Base-by-base conservation (phyloP, 2,797 vertebrate genomes). In the Intellagama lesueurii region DNA sequence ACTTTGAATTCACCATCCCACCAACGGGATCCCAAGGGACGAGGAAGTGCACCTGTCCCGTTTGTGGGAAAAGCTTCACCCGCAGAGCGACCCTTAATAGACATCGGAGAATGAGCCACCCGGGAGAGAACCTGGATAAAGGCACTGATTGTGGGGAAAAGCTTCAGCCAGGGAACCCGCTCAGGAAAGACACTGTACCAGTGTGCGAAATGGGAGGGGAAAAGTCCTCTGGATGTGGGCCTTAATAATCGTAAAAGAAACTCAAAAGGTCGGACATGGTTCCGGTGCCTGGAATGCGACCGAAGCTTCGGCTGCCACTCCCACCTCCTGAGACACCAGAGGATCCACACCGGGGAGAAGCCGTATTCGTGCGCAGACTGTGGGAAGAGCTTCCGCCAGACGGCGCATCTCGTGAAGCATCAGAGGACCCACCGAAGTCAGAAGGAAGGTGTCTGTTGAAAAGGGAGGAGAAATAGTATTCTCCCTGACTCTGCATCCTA, bases 281-380 rank as follows among this genome's bases (percentile, higher is more conserved):
- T 86, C 28, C 66, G 5, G 26, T 68, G 85, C 11, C 7, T 16
- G 17, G 56, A 66, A 7, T 86, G 85, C 2, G 17, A 66, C 35
- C 16, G 16, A 5, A 47, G 56, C 28, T 86, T 78, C 4, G 2
- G 17, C 70, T 78, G 56, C 35, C 56, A 0, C 28, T 86, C 85
- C 0, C 85, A 68, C 19, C 85, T 86, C 44, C 85, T 78, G 22
- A 19, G 85, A 7, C 85, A 86, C 40, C 73, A 78, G 73, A 86
- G 85, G 16, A 85, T 76, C 72, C 84, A 85, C 73, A 85, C 84
- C 4, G 84, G 84, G 44, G 84, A 85, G 52, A 86, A 78, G 14
- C 85, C 85, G 0, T 86, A 86, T 7, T 0, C 16, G 5, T 86
- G 85, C 73, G 17, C 17, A 12, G 35, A 40, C 9, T 86, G 85